Evolutionary conservation across 2,113 vertebrate genomes (phyloP), one percentile per base, ranked within the genome.

Genomic region (Ammodytes marinus): DNA sequence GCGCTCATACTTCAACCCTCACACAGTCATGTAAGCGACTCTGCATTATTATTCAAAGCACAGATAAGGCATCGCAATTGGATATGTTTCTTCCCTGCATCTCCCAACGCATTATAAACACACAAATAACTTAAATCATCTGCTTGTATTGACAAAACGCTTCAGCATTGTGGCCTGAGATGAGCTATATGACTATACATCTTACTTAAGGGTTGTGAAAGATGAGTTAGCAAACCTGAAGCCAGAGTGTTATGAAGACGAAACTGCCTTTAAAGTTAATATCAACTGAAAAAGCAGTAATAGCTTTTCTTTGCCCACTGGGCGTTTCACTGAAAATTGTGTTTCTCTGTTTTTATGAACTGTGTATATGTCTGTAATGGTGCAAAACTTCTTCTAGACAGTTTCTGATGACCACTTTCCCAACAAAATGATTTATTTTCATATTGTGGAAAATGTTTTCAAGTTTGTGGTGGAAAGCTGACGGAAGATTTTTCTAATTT

Each of bases 1-100:
- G 95, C 82, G 14, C 79, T 96, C 77, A 91, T 91, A 0, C 92
- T 27, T 96, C 15, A 2, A 96, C 85, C 95, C 95, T 83, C 94
- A 95, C 11, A 96, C 94, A 0, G 72, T 96, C 83, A 54, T 49
- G 6, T 55, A 73, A 76, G 64, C 0, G 40, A 65, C 8, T 40
- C 27, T 69, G 64, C 39, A 54, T 47, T 50, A 40, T 15, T 7
- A 60, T 1, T n/a, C n/a, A 8, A 59, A 13, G 3, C 14, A 42
- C 49, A 79, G 13, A 43, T 50, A 59, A 74, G n/a, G 6, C 11
- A 37, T 14, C 6, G 27, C 46, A n/a, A 11, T 43, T 4, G 3
- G 64, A 53, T 0, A 1, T 19, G 4, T 43, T 2, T 43, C 12
- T 55, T 8, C n/a, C n/a, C n/a, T n/a, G n/a, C n/a, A n/a, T 66